Base-by-base conservation (phyloP, 2,888 invertebrate species). In the Drosophila subquinaria region DNA sequence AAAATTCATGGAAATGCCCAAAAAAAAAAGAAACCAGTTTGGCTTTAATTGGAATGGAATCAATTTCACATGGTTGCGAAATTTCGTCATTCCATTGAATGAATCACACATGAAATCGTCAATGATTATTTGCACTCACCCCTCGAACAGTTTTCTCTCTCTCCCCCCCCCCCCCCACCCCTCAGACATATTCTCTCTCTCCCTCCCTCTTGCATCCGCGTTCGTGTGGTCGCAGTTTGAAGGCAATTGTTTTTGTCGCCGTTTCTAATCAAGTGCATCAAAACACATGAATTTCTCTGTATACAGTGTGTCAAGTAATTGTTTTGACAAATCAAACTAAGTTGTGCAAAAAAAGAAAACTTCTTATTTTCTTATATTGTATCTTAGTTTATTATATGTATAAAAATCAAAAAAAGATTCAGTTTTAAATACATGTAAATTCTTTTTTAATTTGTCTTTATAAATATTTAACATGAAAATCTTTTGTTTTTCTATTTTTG, bases 211-310 rank as follows among this genome's bases (percentile, higher is more conserved):
- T 6, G 5, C n/a, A n/a, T 20, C 52, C n/a, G 11, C 13, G 52
- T 20, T 27, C 27, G n/a, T 17, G 20, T 53, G 59, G 57, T 40
- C 15, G 15, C 8, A 40, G 42, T 47, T 38, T 43, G 42, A 42
- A 50, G 48, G 50, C 61, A 84, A 88, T 88, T 82, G 71, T 42
- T 47, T 69, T 72, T 75, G 83, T 86, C 89, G 77, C 81, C 81
- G 84, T 68, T 86, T 86, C 65, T 70, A 82, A 86, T 83, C 83
- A 86, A 71, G 35, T 73, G 74, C 78, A 77, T 48, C 36, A 40
- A 36, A 23, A 1, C n/a, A n/a, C n/a, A n/a, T n/a, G n/a, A n/a
- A n/a, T n/a, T n/a, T n/a, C n/a, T n/a, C n/a, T n/a, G n/a, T n/a
- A n/a, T n/a, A 38, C 38, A 38, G 20, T 38, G 1, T 8, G n/a